Percentiles rank a stretch among this genome's conserved stretches.
Conservation (phyloP, 2,113 vertebrate genomes). For the Mirounga angustirostris region DNA sequence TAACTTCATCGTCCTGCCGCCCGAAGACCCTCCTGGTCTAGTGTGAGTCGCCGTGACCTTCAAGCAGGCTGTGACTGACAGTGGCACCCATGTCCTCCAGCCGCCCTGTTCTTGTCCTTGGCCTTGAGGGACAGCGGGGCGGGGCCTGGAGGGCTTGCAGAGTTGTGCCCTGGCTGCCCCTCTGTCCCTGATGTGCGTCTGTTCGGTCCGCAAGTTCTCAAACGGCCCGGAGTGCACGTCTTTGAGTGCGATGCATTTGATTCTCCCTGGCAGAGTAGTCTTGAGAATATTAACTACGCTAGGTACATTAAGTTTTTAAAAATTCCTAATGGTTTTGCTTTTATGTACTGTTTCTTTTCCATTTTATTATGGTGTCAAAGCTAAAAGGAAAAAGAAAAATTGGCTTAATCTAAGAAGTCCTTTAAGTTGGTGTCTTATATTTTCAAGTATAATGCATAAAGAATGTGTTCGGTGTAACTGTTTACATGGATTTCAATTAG, state of each 20-base stretch:
- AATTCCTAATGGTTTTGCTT: background rate
- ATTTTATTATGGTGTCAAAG: background rate
- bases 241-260: accelerated
- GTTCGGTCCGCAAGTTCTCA: too few species aligned
- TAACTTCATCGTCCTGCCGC: conserved; percentile 79
- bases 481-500: background rate
- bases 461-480: background rate
- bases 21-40: background rate
- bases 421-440: background rate
- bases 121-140: background rate
- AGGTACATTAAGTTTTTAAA: background rate
- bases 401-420: background rate
- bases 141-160: background rate
- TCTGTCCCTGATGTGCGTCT: background rate
- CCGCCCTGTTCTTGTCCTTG: accelerated
- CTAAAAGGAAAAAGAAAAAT: background rate
- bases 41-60: background rate
- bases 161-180: background rate
- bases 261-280: background rate
- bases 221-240: accelerated
- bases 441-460: background rate
- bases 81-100: accelerated
- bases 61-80: background rate
- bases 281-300: background rate
- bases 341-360: background rate